A percentile compares a stretch with the other conserved stretches of the same genome.
phyloP scores from a whole-genome alignment of 2,797 vertebrate species.

The Chiloscyllium punctatum region DNA sequence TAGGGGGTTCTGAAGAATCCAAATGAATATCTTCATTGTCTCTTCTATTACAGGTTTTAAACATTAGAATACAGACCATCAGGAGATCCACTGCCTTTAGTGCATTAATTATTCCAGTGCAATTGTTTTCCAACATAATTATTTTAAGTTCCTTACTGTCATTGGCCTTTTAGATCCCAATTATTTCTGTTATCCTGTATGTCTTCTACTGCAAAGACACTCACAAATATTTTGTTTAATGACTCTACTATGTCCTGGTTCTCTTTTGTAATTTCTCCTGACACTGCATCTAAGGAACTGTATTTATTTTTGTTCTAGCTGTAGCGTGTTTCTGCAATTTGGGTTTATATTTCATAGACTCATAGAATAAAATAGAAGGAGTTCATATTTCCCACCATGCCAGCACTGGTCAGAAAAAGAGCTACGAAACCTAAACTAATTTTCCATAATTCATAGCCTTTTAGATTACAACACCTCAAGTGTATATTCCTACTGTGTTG shows the following conservation, averaged over 20 bases:
- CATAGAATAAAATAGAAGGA: too few relatives aligned
- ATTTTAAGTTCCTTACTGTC: neutral
- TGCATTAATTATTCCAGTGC: neutral
- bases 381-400: too few relatives aligned
- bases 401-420: too few relatives aligned
- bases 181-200: neutral
- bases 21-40: neutral
- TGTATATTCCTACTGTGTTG: too few relatives aligned
- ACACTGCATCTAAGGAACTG: neutral
- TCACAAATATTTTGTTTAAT: neutral
- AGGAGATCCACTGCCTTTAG: neutral
- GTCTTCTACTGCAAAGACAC: neutral
- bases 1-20: neutral
- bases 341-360: too few relatives aligned
- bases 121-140: neutral
- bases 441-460: too few relatives aligned
- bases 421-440: too few relatives aligned
- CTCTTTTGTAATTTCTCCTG: neutral
- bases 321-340: too few relatives aligned
- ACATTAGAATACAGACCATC: neutral
- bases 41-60: neutral
- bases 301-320: neutral
- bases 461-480: too few relatives aligned
- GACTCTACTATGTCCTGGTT: neutral
- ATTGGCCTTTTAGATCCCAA: neutral